Base-by-base conservation (phyloP, 2,888 invertebrate genomes). In the Zhengitettix transpicula region DNA sequence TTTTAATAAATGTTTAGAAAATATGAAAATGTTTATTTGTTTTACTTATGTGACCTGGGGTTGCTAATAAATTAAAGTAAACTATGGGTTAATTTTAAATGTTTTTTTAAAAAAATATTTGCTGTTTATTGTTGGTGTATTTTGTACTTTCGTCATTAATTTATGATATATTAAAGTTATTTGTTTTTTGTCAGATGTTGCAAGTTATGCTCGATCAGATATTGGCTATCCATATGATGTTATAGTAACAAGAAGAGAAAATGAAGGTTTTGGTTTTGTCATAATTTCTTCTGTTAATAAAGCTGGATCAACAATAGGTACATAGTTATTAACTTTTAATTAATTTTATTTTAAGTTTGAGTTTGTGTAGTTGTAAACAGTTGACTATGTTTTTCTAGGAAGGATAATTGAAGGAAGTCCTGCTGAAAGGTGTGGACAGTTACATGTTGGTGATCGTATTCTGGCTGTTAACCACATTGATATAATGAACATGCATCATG, bases 211-310 rank as follows among this genome's bases (percentile, higher is more conserved):
- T 67, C 53, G 73, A 69, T 62, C 75, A 77, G 54, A 65, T 78
- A 78, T 66, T 64, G 69, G 56, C 42, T 75, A 78, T 69, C 92
- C 95, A 0, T 95, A 95, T 69, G 94, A 97, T 74, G 93, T 98
- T 8, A 87, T 89, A 1, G 90, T 98, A 1, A 86, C 86, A 62
- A 78, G 96, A 57, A 83, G 84, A 71, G 95, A 96, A 69, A 90
- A 87, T 65, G 98, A 99, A 74, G 98, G 98, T 8, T 99, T 99
- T 73, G 99, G 99, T 12, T 99, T 99, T 74, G 97, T 98, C 56
- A 96, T 99, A 66, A 97, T 98, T 67, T 96, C 97, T 0, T 93
- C 93, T 9, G 89, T 93, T 7, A 92, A 91, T 66, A 88, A 87
- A 74, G 85, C 87, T 63, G 88, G 89, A 41, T 88, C 88, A 1